Evolutionary conservation across 2,113 vertebrate genomes (phyloP), one percentile per base, ranked within the genome.

Genomic region (Copsychus sechellarum): DNA sequence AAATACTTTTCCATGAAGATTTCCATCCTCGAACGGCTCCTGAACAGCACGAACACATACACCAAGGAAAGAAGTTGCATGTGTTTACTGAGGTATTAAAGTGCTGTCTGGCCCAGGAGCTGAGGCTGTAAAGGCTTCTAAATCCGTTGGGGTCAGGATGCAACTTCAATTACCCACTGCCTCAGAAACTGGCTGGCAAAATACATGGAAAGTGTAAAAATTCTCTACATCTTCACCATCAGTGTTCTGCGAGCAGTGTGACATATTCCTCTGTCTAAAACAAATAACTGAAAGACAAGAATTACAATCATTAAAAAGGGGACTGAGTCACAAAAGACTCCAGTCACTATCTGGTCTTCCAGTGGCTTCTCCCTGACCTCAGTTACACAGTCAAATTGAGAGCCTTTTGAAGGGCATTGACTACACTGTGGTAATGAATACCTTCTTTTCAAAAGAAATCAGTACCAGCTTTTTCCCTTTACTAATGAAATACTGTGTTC

Each of bases 11-110:
- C 56, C 12, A 9, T 14, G 3, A 70, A 81, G 66, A 73, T 26
- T 31, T 38, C 42, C 56, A 11, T 47, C 38, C 16, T 58, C 4
- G 2, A 83, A n/a, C 16, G 29, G 43, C 26, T 91, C 18, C 36
- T 2, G 3, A 25, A 42, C 20, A 51, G 50, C 50, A 14, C 8
- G 17, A 65, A 29, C 54, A 53, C 9, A 16, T 12, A 16, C 14
- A 62, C 6, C 6, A 48, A 14, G 15, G 24, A 43, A 40, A 45
- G 54, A 64, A 64, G 8, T 11, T 2, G 0, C 12, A 7, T 0
- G 1, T 60, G 11, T 77, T 82, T 34, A 47, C 33, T 12, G 28
- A 76, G 62, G 10, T 93, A 36, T 25, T n/a, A 5, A 40, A 62
- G 38, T 38, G 54, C 56, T 65, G 38, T 7, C 47, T 50, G 26